These are phyloP conservation scores for Protobothrops flavoviridis DNA, from an alignment of 2,113 vertebrate species.

Conservation along the genomic window DNA sequence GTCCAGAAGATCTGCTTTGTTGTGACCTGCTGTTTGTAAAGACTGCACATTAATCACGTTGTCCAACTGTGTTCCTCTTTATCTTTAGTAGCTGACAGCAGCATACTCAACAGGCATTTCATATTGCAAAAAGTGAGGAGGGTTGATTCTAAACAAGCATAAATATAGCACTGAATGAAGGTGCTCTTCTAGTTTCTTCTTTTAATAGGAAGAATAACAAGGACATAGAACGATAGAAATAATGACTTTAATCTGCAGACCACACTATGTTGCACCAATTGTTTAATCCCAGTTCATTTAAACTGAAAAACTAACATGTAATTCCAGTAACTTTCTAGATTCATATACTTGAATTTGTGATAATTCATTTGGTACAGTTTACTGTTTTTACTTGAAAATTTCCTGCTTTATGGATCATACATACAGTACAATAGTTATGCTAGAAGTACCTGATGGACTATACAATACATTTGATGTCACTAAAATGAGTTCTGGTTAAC, in stretches of 20 bases:
- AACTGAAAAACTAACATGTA: neutral
- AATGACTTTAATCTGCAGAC: neutral
- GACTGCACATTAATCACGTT: constrained; percentile 6
- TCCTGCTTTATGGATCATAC: neutral
- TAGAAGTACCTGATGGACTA: neutral
- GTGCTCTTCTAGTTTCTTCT: too few species aligned
- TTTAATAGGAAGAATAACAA: too few species aligned
- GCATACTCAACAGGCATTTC: constrained; percentile 7
- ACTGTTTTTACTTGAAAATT: neutral
- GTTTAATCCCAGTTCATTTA: neutral
- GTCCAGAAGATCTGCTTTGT: neutral
- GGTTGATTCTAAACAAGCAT: neutral
- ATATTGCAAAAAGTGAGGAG: neutral
- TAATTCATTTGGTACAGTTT: neutral
- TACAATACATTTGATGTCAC: neutral
- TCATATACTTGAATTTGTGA: neutral
- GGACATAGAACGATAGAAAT: neutral
- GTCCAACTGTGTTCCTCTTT: neutral
- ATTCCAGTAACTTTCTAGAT: neutral
- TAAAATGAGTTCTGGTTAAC: neutral
- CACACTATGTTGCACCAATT: neutral
- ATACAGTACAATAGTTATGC: neutral
- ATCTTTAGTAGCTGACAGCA: constrained; percentile 15
- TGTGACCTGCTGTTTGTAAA: constrained; percentile 4
- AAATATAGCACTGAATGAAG: neutral